Base-by-base conservation (phyloP, 2,888 invertebrate species). In the Mesodorylaimus sp. region DNA sequence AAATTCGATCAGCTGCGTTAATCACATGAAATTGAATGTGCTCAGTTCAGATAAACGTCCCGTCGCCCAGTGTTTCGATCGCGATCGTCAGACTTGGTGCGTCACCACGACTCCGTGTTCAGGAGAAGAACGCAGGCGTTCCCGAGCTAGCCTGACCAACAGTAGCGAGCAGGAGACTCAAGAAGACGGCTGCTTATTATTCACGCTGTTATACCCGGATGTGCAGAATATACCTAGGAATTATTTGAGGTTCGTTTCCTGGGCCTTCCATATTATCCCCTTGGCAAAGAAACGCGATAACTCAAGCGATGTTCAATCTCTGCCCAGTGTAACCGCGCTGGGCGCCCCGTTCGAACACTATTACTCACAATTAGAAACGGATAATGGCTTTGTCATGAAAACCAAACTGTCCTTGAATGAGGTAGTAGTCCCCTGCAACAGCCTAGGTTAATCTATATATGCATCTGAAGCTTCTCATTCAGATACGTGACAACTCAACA, bases 341-440 rank as follows among this genome's bases (percentile, higher is more conserved):
- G 79, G 81, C 16, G 78, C 79, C 0, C 81, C 82, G 2, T 81
- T 79, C 67, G 77, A 78, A 58, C 79, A 80, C 59, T 83, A 83
- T 66, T 83, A 82, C 66, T 78, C 81, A 19, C 82, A 83, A 65
- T 81, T 81, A 54, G 79, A 76, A 50, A 75, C 75, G 1, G 82
- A 83, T 64, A 55, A 82, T 60, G 83, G 83, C 3, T 78, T 80
- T 54, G 79, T 81, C 66, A 81, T 83, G 78, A 80, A 80, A 66
- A 82, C 83, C 3, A 77, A 79, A 57, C 73, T 83, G 41, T 75
- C 78, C 16, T 79, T 81, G 25, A 78, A 78, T 63, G 80, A 81
- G 69, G 78, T 79, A 58, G 69, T 72, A 80, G n/a, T n/a, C n/a
- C n/a, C n/a, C n/a, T 65, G n/a, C n/a, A n/a, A n/a, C n/a, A n/a